These are phyloP conservation scores for Podargus strigoides DNA, from an alignment of 2,797 vertebrate species.

Conservation along the genomic window DNA sequence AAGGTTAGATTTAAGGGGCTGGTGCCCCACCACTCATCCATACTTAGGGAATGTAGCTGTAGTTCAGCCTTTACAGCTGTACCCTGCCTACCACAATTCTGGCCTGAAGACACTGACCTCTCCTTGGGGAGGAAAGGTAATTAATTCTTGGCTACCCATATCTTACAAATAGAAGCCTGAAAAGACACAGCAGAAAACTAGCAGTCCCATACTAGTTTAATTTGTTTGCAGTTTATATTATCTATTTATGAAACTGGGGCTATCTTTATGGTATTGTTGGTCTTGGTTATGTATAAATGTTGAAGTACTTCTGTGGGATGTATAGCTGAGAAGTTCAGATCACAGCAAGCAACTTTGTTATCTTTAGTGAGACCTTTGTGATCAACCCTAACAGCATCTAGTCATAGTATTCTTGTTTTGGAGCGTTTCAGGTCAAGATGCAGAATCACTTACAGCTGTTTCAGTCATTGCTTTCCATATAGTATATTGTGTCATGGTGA, in stretches of 20 bases:
- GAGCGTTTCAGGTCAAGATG: background rate
- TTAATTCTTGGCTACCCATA: rapidly evolving
- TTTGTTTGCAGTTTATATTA: background rate
- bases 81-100: background rate
- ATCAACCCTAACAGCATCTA: background rate
- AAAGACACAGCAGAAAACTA: background rate
- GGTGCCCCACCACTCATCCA: rapidly evolving
- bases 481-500: too few relatives aligned
- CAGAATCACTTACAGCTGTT: background rate
- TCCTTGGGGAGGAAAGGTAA: background rate
- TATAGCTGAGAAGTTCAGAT: background rate
- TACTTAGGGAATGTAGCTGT: background rate
- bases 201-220: background rate
- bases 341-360: background rate
- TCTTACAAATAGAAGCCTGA: background rate
- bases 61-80: background rate
- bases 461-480: background rate
- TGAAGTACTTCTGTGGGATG: rapidly evolving
- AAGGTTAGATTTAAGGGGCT: background rate
- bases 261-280: background rate
- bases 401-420: background rate
- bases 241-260: background rate
- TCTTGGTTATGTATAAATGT: background rate
- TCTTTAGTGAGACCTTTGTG: background rate
- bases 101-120: background rate